Base-by-base conservation (phyloP, 2,113 vertebrate species). In the Saimiri boliviensis region DNA sequence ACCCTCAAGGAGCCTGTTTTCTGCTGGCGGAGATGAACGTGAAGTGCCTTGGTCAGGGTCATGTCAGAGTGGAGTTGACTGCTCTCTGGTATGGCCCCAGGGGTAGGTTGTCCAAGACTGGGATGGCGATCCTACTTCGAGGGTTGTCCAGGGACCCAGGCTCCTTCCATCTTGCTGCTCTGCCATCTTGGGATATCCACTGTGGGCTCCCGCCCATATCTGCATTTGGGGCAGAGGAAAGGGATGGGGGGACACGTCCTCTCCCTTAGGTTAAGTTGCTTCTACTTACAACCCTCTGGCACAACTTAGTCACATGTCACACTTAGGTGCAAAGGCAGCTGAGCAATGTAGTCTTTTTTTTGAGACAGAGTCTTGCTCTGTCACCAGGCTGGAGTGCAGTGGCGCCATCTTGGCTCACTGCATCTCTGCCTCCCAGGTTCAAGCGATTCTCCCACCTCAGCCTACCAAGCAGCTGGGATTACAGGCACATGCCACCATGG, bases 51-150 rank as follows among this genome's bases (percentile, higher is more conserved):
- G 30, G 60, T 63, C 60, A 4, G 84, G n/a, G 11, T 13, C 84
- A 2, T 1, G 19, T 45, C 70, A 42, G 16, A 42, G 37, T 13
- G 6, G n/a, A 12, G 49, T 19, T 73, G 2, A 3, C 66, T 40
- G 56, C n/a, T 63, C 17, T 37, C 40, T 58, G 60, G 6, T 27
- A 5, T 40, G 70, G 27, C 6, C 60, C 35, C n/a, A 52, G 42
- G 54, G 20, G 66, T 1, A 16, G 23, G 12, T 0, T 8, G 42
- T 19, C 80, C 45, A 11, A 54, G 54, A 9, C 35, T 1, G 87
- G 58, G 16, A 45, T 0, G 2, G 40, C 1, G 8, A 27, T 19
- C 63, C 66, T 74, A 3, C 54, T 81, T 52, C 25, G 2, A 0
- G 11, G 47, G 37, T 35, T 35, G 6, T 85, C 20, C 5, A 6